A percentile compares a stretch with the other conserved stretches of the same genome.
These are phyloP conservation scores for Drosophila rhopaloa DNA, from an alignment of 1,140 invertebrate species.

Conservation along the genomic window DNA sequence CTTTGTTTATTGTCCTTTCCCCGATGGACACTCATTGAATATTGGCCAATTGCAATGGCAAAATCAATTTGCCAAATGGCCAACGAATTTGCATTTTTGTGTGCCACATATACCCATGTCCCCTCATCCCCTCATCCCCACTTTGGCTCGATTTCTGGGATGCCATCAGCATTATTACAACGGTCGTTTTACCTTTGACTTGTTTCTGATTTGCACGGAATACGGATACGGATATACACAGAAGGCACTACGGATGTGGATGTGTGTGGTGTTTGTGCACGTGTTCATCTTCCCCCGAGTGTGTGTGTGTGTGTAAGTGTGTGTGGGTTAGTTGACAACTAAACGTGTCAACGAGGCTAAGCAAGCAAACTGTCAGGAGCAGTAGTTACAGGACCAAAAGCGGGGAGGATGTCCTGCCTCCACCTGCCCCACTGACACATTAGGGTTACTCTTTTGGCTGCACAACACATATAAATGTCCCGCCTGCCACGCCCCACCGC, in stretches of 20 bases:
- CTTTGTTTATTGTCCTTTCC: conserved; percentile 25
- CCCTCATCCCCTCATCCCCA: conserved; percentile 6
- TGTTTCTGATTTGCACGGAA: conserved; percentile 69
- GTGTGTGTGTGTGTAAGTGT: conserved; percentile 4
- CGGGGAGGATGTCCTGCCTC: conserved; percentile 6
- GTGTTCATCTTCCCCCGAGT: conserved; percentile 22
- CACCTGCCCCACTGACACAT: conserved; percentile 68
- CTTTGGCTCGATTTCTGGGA: conserved; percentile 51
- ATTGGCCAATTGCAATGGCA: conserved; percentile 58
- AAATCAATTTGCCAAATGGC: conserved; percentile 75
- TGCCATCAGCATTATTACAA: conserved; percentile 70
- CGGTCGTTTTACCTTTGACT: conserved; percentile 71
- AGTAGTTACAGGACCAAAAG: conserved; percentile 36
- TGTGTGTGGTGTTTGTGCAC: conserved; percentile 7
- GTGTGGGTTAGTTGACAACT: conserved; percentile 63
- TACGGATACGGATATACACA: conserved; percentile 23
- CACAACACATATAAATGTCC: conserved; percentile 62
- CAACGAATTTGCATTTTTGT: conserved; percentile 70
- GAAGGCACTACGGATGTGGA: conserved; percentile 16
- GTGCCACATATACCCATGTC: not conserved
- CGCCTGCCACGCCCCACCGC: conserved; percentile 3
- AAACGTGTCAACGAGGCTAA: conserved; percentile 80
- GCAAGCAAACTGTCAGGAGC: conserved; percentile 64
- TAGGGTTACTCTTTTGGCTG: conserved; percentile 69
- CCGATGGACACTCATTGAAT: conserved; percentile 42